Percentiles rank a stretch among this genome's conserved stretches.
Conservation (phyloP, 2,888 invertebrate species). For the Augochlorella aurata region DNA sequence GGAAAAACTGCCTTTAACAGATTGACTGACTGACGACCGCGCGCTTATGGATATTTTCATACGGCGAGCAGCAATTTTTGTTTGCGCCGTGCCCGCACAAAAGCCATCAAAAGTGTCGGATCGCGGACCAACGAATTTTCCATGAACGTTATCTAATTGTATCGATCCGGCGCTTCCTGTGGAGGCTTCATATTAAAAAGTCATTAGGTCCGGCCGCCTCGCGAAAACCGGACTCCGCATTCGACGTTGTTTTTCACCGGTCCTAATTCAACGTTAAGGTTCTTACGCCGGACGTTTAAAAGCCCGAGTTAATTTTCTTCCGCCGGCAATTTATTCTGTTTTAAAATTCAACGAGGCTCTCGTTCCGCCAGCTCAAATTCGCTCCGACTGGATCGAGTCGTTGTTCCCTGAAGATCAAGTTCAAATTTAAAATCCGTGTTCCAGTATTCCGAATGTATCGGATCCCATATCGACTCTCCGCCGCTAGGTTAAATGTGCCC, state of each 20-base stretch:
- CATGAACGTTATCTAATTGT: slow-evolving; percentile 5
- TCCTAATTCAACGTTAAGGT: slow-evolving; percentile 11
- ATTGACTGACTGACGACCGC: not conserved
- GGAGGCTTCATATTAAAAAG: not conserved
- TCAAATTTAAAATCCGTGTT: not conserved
- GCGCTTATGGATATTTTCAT: not conserved
- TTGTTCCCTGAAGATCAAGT: not conserved
- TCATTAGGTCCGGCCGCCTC: not conserved
- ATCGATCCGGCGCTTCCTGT: not conserved
- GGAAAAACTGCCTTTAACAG: not conserved
- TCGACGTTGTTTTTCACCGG: not conserved
- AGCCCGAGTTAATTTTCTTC: slow-evolving; percentile 3
- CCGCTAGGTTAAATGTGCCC: no score
- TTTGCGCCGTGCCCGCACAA: no score
- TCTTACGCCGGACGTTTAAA: not conserved
- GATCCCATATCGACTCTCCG: no score
- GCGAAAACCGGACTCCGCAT: not conserved
- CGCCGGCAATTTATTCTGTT: not conserved
- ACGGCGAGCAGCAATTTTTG: no score
- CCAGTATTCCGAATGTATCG: not conserved
- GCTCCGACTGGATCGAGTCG: not conserved
- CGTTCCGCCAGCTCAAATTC: not conserved
- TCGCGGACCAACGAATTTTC: not conserved
- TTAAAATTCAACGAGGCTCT: slow-evolving; percentile 6
- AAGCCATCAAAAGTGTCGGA: not conserved